Evolutionary conservation across 2,113 vertebrate species (phyloP).

Genomic region (Antechinus stuartii): DNA sequence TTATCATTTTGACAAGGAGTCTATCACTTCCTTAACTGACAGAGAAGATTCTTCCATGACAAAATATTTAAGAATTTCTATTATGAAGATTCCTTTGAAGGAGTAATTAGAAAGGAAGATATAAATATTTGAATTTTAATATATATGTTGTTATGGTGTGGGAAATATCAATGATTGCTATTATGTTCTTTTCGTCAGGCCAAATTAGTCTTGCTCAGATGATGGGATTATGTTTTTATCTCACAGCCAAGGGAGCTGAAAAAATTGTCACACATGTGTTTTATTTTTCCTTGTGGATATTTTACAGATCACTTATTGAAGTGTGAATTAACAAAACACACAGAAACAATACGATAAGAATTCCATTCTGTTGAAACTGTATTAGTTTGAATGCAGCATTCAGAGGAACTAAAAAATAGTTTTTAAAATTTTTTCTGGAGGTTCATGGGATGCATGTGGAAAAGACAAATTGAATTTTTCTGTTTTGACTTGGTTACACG

Average conservation of each 20-base stretch:
- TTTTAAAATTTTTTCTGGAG: slow-evolving; percentile 61
- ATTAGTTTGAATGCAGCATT: slow-evolving; percentile 23
- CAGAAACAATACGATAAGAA: slow-evolving; percentile 57
- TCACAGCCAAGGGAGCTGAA: slow-evolving; percentile 36
- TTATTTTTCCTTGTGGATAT: slow-evolving; percentile 66
- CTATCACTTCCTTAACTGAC: neutral
- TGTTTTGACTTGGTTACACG: slow-evolving; percentile 54
- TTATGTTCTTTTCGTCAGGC: slow-evolving; percentile 35
- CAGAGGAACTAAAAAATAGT: slow-evolving; percentile 66
- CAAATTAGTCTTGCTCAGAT: slow-evolving; percentile 35
- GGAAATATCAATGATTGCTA: slow-evolving; percentile 9
- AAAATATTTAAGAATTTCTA: neutral
- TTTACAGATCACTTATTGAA: slow-evolving; percentile 55
- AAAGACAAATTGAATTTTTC: slow-evolving; percentile 46
- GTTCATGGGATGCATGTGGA: slow-evolving; percentile 52
- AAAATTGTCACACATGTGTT: slow-evolving; percentile 33
- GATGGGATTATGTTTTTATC: slow-evolving; percentile 40
- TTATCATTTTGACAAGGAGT: neutral
- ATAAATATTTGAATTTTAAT: neutral
- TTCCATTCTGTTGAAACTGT: slow-evolving; percentile 50
- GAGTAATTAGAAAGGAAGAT: neutral
- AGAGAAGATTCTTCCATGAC: neutral
- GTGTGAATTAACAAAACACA: slow-evolving; percentile 46
- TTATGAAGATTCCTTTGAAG: slow-evolving; percentile 45
- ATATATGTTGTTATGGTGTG: slow-evolving; percentile 5